Evolutionary conservation across 2,888 invertebrate genomes (phyloP), one percentile per base, ranked within the genome.

Genomic region (Hesperia comma): DNA sequence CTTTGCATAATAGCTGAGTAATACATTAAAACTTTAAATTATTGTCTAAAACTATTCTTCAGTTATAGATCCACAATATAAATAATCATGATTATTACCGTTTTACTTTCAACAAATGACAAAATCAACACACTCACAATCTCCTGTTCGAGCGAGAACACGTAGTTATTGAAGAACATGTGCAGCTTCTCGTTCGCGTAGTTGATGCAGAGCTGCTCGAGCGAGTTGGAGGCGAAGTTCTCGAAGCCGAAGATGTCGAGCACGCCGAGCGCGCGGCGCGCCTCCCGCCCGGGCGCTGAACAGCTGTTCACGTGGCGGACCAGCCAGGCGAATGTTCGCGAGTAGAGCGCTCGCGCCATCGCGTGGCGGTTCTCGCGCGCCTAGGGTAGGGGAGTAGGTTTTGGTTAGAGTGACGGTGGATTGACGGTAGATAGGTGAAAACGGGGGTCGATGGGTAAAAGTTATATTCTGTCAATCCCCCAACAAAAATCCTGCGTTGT

Each of bases 81-180:
- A n/a, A n/a, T n/a, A n/a, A n/a, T n/a, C n/a, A n/a, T n/a, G n/a
- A n/a, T n/a, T n/a, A n/a, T n/a, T n/a, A n/a, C n/a, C n/a, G n/a
- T n/a, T n/a, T n/a, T n/a, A n/a, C n/a, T n/a, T n/a, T n/a, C n/a
- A n/a, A n/a, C n/a, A n/a, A n/a, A n/a, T n/a, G n/a, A n/a, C n/a
- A 7, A 8, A 33, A 33, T 33, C 33, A 33, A 6, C 10, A 33
- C 75, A 95, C 97, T 95, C 89, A 98, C 98, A 82, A 97, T 96
- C 90, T 98, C 97, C 87, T 98, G 98, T 85, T 99, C 98, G 73
- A 98, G 84, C 0, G 98, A 97, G 81, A 99, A 98, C 32, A 99
- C 98, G 81, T 98, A 98, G 83, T 98, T 98, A 90, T 98, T 98
- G 90, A 99, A 99, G 93, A 98, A 98, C 92, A 97, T 97, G 84